These are phyloP conservation scores for Pocillopora verrucosa DNA, from an alignment of 64 coral and sea anemone species.

Conservation along the genomic window DNA sequence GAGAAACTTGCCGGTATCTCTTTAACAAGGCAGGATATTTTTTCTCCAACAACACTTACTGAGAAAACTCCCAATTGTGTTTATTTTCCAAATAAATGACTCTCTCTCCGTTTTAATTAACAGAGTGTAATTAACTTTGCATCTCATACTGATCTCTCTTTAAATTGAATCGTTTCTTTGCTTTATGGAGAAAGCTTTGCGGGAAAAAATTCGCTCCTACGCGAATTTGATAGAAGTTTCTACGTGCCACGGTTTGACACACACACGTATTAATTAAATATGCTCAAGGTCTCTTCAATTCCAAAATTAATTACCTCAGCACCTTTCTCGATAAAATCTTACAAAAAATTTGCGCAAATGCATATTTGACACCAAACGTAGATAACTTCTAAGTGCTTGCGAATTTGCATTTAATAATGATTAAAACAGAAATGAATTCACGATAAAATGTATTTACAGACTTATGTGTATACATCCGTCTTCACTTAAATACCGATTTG, in stretches of 20 bases:
- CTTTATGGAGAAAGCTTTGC: not conserved
- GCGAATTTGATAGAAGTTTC: not conserved
- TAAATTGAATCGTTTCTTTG: not conserved
- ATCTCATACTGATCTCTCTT: not conserved
- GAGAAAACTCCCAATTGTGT: not conserved
- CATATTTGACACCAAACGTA: not conserved
- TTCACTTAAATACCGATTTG: not conserved
- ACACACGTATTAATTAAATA: not conserved
- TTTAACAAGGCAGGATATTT: not conserved
- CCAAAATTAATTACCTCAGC: not conserved
- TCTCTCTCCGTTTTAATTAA: not conserved
- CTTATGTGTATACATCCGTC: not conserved
- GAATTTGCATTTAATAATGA: not conserved
- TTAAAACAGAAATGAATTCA: not conserved
- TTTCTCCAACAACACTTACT: not conserved
- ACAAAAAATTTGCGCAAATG: not conserved
- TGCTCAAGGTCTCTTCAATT: not conserved
- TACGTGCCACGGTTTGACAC: not conserved
- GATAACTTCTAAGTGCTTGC: not conserved
- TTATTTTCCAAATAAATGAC: constrained; percentile 22
- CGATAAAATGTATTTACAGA: not conserved
- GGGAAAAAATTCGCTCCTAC: not conserved
- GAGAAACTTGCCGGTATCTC: too few species aligned
- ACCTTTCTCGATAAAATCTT: not conserved
- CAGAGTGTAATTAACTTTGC: not conserved